Conservation (phyloP, 2,888 invertebrate genomes). For the Cephalotes varians region DNA sequence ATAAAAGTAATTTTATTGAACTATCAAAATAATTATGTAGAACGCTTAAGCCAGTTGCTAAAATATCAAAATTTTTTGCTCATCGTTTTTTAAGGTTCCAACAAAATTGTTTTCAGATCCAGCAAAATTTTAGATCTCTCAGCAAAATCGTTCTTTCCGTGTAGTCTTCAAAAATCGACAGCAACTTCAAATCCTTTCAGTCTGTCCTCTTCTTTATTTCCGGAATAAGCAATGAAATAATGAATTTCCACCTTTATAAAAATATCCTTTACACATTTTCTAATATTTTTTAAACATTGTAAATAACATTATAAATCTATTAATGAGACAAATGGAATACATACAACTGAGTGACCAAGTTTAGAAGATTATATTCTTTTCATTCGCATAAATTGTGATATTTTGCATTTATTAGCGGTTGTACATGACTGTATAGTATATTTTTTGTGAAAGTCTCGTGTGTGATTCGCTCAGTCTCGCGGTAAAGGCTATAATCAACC, state of each 20-base stretch:
- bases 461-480: background rate
- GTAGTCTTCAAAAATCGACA: slow-evolving; percentile 3
- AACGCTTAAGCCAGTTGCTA: too few species aligned
- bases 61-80: too few species aligned
- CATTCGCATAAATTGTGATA: background rate
- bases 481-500: slow-evolving; percentile 20
- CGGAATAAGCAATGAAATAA: background rate
- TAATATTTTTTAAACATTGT: background rate
- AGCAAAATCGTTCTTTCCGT: too few species aligned
- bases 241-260: background rate
- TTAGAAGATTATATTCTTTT: slow-evolving; percentile 21
- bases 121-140: too few species aligned
- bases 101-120: too few species aligned
- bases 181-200: background rate
- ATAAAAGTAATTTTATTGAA: too few species aligned
- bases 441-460: slow-evolving; percentile 21
- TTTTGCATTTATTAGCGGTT: background rate
- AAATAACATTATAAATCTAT: background rate
- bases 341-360: background rate
- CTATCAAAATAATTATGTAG: too few species aligned
- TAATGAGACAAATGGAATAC: background rate
- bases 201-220: background rate
- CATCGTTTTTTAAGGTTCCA: too few species aligned
- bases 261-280: background rate
- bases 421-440: background rate